A percentile compares a stretch with the other conserved stretches of the same genome.
phyloP scores from a whole-genome alignment of 2,113 vertebrate species.

The Caretta caretta region DNA sequence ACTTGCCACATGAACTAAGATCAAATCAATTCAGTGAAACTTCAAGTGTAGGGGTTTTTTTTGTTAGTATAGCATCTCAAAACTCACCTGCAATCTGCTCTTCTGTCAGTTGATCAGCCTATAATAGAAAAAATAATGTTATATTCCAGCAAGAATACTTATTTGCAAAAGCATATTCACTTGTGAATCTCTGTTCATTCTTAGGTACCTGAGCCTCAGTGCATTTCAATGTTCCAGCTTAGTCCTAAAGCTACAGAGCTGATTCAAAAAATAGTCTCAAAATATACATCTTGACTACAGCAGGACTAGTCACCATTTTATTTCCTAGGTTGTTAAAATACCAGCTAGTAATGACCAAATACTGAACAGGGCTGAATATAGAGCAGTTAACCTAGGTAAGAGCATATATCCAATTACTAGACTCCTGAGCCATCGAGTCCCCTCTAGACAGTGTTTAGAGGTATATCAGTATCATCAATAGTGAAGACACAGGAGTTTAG shows the following conservation, averaged over 20 bases:
- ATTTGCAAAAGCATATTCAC: background rate
- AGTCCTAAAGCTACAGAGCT: background rate
- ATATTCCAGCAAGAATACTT: background rate
- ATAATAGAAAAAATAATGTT: slow-evolving; percentile 66
- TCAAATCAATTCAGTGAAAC: background rate
- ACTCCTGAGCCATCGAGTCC: background rate
- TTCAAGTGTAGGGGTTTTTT: background rate
- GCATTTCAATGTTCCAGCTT: background rate
- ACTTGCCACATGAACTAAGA: background rate
- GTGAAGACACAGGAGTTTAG: background rate
- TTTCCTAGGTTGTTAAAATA: background rate
- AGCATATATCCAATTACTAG: background rate
- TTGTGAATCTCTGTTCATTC: no score
- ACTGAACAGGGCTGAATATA: background rate
- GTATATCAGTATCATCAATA: background rate
- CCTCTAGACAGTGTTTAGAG: background rate
- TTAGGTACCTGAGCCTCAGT: background rate
- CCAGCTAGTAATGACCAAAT: background rate
- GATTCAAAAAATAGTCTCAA: background rate
- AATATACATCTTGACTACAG: background rate
- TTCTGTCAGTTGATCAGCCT: slow-evolving; percentile 99
- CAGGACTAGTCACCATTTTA: background rate
- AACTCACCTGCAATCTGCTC: slow-evolving; percentile 98
- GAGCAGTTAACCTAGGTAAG: background rate
- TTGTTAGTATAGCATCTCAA: slow-evolving; percentile 30